These are phyloP conservation scores for Denticeps clupeoides DNA, from an alignment of 2,797 vertebrate species.

Conservation along the genomic window DNA sequence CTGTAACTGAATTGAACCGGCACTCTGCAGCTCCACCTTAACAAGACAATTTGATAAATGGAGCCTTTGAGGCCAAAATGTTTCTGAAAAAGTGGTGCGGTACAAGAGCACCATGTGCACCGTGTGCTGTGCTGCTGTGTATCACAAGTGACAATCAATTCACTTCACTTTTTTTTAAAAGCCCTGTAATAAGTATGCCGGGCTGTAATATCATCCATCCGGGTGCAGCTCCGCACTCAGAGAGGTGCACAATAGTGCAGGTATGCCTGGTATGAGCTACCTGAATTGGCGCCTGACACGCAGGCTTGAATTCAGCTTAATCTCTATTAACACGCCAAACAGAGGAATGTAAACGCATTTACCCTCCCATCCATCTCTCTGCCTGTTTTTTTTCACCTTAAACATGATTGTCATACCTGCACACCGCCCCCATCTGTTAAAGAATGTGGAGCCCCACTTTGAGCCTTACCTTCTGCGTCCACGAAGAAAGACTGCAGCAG, in stretches of 20 bases:
- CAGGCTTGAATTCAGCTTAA: conserved; percentile 46
- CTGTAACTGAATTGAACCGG: too few species aligned
- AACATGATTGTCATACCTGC: too few species aligned
- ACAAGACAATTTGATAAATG: background rate
- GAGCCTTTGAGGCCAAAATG: conserved; percentile 33
- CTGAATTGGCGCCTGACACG: conserved; percentile 57
- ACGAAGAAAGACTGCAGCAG: too few species aligned
- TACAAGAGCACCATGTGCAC: background rate
- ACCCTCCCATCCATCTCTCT: conserved; percentile 42
- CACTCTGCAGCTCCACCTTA: too few species aligned
- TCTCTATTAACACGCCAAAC: conserved; percentile 45
- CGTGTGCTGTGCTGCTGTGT: too few species aligned
- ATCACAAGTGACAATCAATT: too few species aligned
- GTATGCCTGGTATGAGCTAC: conserved; percentile 61
- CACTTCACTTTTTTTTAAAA: too few species aligned
- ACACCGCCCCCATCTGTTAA: conserved; percentile 29
- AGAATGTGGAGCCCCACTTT: too few species aligned
- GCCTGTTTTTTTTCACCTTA: conserved; percentile 22
- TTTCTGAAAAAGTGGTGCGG: conserved; percentile 32
- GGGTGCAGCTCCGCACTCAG: conserved; percentile 38
- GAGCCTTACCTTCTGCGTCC: too few species aligned
- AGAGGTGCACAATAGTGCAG: conserved; percentile 44
- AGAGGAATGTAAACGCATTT: conserved; percentile 52
- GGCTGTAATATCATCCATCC: conserved; percentile 49
- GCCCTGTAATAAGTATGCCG: conserved; percentile 61